Evolutionary conservation across 2,113 vertebrate species (phyloP).

Genomic region (Clinocottus analis): DNA sequence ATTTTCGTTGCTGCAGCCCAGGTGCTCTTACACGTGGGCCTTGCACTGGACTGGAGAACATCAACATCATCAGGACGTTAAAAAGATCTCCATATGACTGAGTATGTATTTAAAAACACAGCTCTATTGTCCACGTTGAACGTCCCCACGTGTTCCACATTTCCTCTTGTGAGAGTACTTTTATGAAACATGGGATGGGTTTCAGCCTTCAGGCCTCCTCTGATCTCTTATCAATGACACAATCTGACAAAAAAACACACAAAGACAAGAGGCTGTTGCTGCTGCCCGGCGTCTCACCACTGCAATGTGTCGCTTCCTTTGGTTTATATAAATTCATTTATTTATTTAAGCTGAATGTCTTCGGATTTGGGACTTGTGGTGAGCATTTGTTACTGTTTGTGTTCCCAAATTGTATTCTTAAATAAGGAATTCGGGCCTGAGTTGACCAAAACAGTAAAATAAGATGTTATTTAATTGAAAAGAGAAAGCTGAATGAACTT

Average conservation of each 20-base stretch:
- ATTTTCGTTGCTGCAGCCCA: not conserved
- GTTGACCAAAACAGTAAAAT: not conserved
- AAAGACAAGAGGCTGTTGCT: not conserved
- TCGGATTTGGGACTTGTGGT: not conserved
- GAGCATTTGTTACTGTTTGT: not conserved
- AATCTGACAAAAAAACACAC: constrained; percentile 1
- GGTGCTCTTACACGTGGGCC: not conserved
- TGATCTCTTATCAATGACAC: constrained; percentile 40
- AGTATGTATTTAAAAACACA: not conserved
- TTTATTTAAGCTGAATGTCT: not conserved
- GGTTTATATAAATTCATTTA: not conserved
- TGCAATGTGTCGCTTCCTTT: not conserved
- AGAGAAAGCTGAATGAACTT: not conserved
- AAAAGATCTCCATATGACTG: not conserved
- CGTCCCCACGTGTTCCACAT: constrained; percentile 1
- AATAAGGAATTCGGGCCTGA: not conserved
- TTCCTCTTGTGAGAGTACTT: constrained; percentile 4
- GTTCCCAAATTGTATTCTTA: not conserved
- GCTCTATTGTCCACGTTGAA: constrained; percentile 1
- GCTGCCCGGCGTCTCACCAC: not conserved
- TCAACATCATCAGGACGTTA: not conserved
- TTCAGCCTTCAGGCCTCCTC: constrained; percentile 32
- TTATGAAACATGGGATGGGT: constrained; percentile 7
- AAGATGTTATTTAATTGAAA: not conserved
- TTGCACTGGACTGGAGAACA: no score